These are phyloP conservation scores for Salvelinus namaycush DNA, from an alignment of 2,113 vertebrate genomes.

Conservation along the genomic window DNA sequence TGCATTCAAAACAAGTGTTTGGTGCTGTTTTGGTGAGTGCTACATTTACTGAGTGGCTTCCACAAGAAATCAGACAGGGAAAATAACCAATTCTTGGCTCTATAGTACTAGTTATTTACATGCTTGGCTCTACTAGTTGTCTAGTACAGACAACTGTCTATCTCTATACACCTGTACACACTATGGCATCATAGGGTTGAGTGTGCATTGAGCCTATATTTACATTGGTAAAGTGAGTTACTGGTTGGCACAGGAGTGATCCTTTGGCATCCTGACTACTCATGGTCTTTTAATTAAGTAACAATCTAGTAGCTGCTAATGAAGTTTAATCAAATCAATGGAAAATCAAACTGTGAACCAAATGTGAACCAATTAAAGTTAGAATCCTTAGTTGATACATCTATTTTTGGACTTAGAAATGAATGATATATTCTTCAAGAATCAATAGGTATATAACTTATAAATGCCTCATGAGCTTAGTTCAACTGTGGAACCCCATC, in stretches of 20 bases:
- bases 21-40: neutral
- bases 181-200: neutral
- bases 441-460: no score
- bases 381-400: no score
- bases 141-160: neutral
- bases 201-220: neutral
- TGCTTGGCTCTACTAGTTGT: no score
- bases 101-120: no score
- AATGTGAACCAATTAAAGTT: no score
- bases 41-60: neutral
- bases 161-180: neutral
- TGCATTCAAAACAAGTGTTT: neutral
- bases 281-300: constrained; percentile 1
- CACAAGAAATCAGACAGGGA: constrained; percentile 56
- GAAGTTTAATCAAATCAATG: neutral
- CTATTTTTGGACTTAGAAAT: no score
- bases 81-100: constrained; percentile 13
- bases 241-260: constrained; percentile 4
- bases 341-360: neutral
- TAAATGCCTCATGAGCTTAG: no score
- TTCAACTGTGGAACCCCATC: no score
- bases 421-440: no score
- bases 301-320: neutral
- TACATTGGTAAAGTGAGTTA: neutral
- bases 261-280: constrained; percentile 11